A percentile compares a stretch with the other conserved stretches of the same genome.
Conservation (phyloP, 2,113 vertebrate genomes). For the Coregonus clupeaformis region DNA sequence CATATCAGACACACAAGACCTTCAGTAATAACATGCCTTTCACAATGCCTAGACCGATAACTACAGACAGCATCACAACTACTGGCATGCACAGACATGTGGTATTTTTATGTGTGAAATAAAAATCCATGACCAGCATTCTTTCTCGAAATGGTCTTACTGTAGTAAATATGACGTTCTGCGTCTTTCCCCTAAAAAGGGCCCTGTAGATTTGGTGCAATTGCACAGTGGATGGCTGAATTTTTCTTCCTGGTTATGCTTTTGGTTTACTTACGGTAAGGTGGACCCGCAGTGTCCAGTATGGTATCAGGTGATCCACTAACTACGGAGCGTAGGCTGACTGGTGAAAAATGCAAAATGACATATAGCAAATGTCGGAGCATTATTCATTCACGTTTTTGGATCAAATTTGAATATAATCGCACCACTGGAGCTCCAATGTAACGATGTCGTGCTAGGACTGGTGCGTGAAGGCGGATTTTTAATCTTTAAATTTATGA, state of each 20-base stretch:
- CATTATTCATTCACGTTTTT: constrained; percentile 67
- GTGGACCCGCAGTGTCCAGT: constrained; percentile 76
- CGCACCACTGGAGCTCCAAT: constrained; percentile 54
- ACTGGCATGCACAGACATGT: not conserved
- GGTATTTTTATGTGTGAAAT: not conserved
- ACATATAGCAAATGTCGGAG: constrained; percentile 81
- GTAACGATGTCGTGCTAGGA: constrained; percentile 67
- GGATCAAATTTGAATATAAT: constrained; percentile 60
- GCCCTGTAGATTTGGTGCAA: constrained; percentile 45
- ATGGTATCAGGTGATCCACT: constrained; percentile 81
- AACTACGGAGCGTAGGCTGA: constrained; percentile 68
- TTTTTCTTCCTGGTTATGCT: constrained; percentile 50
- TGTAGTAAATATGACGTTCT: constrained; percentile 52
- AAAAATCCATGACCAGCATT: not conserved
- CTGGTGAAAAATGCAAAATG: constrained; percentile 70
- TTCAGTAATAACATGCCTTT: no score
- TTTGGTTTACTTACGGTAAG: constrained; percentile 76
- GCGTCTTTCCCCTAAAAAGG: constrained; percentile 56
- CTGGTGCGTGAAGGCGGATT: constrained; percentile 53
- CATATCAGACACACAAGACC: no score
- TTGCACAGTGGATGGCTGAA: constrained; percentile 33
- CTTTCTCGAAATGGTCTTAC: constrained; percentile 42
- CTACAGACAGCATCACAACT: no score
- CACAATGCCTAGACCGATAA: no score
- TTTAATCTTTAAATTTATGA: constrained; percentile 67